These are phyloP conservation scores for Gambusia yucatana DNA, from an alignment of 2,797 vertebrate genomes.

Conservation along the genomic window DNA sequence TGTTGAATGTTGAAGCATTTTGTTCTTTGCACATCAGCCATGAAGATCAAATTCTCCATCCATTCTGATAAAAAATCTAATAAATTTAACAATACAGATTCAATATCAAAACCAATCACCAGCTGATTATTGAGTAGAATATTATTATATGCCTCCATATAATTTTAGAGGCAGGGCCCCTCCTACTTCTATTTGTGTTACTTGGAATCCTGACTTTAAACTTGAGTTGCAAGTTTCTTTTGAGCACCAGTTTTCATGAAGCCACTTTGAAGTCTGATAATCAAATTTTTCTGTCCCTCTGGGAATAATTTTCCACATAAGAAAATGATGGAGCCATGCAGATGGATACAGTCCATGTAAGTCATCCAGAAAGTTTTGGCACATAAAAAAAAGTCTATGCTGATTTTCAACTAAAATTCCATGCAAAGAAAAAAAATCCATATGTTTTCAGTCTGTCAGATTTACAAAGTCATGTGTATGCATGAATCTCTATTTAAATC, in stretches of 20 bases:
- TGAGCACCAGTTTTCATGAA: background rate
- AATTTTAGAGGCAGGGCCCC: background rate
- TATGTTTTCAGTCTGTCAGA: background rate
- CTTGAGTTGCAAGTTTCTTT: background rate
- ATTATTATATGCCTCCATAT: background rate
- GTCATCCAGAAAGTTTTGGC: background rate
- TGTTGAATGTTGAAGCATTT: background rate
- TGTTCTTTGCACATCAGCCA: background rate
- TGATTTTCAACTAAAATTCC: background rate
- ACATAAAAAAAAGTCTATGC: background rate
- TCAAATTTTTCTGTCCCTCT: background rate
- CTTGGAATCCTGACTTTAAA: background rate
- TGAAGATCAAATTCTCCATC: too few species aligned
- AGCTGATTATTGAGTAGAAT: background rate
- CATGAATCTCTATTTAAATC: background rate
- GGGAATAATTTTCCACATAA: conserved; percentile 1
- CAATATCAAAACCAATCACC: background rate
- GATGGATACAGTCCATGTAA: background rate
- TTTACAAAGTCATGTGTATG: conserved; percentile 3
- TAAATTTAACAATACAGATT: background rate
- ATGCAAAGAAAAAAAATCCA: background rate
- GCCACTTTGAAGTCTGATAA: background rate
- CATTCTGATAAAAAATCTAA: background rate
- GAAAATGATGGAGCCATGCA: background rate
- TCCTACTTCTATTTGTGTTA: background rate